Evolutionary conservation across 2,888 invertebrate genomes (phyloP), one percentile per base, ranked within the genome.

Genomic region (Sisyra nigra): DNA sequence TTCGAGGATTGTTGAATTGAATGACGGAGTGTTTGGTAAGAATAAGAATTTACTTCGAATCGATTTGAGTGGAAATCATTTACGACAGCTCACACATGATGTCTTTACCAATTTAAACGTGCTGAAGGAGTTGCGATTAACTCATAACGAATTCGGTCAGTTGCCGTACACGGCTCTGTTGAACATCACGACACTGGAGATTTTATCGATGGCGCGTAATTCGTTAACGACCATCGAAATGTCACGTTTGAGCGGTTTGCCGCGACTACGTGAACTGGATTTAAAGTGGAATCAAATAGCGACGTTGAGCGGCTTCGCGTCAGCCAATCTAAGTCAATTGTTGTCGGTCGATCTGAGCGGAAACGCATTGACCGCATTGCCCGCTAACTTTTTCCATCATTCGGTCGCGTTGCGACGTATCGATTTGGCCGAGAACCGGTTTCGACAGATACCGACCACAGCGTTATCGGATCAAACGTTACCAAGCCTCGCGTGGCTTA

Each of bases 351-450:
- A 87, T 60, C 68, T 88, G 44, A 83, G 81, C 52, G 74, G 74
- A 44, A 88, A 88, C 58, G 67, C 74, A 50, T 59, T 88, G 49
- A 72, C 81, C 24, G 77, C 81, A 45, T 66, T 88, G 48, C 84
- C 86, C 24, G 77, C 80, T 15, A 86, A 87, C 60, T 86, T 88
- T 62, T 77, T 88, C 49, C 74, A 79, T 50, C 74, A 80, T 56
- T 80, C 84, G 7, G 66, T 72, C 46, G 71, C 76, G 36, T 59
- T 87, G 38, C 74, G 80, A 47, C 76, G 80, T 50, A 73, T 88
- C 44, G 85, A 88, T 56, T 60, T 88, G 47, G 81, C 88, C 1
- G 71, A 69, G 47, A 89, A 89, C 65, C 71, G 78, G 42, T 83
- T 89, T 51, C 72, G 77, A 49, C 78, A 84, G 58, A 80, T 89